Conservation (phyloP, 2,113 vertebrate genomes). For the Centropristis striata region DNA sequence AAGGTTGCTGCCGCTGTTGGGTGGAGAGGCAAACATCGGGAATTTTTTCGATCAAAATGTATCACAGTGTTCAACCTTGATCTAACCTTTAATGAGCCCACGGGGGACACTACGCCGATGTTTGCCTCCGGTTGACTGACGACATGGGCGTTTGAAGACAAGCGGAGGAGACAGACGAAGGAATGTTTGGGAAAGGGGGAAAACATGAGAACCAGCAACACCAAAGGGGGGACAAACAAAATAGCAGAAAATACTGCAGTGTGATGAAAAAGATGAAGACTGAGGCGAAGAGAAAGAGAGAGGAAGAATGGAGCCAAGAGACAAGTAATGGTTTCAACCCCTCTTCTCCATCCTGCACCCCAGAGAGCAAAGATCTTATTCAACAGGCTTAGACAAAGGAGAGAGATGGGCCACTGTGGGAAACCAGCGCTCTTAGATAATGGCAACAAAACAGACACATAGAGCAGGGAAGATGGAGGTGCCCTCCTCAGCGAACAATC, state of each 20-base stretch:
- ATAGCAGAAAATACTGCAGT: background rate
- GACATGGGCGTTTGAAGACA: slow-evolving; percentile 2
- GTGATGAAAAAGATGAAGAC: background rate
- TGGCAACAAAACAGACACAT: slow-evolving; percentile 42
- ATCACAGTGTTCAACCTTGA: slow-evolving; percentile 65
- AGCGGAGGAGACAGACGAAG: slow-evolving; percentile 3
- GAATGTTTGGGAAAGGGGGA: background rate
- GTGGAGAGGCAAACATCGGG: slow-evolving; percentile 24
- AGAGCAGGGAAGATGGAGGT: slow-evolving; percentile 32
- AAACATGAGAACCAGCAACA: background rate
- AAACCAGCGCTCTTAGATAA: slow-evolving; percentile 27
- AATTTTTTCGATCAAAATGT: slow-evolving; percentile 25
- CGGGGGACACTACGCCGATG: slow-evolving; percentile 10
- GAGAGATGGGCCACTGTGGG: slow-evolving; percentile 41
- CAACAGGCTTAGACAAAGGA: slow-evolving; percentile 50
- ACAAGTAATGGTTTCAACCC: slow-evolving; percentile 38
- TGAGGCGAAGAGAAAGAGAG: background rate
- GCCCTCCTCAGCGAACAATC: slow-evolving; percentile 19
- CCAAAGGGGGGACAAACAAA: background rate
- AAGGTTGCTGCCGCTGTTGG: slow-evolving; percentile 30
- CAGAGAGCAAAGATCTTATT: slow-evolving; percentile 56
- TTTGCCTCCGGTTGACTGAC: slow-evolving; percentile 15
- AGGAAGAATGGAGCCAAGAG: slow-evolving; percentile 12
- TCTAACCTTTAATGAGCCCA: slow-evolving; percentile 73
- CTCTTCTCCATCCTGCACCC: slow-evolving; percentile 38